A percentile compares a stretch with the other conserved stretches of the same genome.
phyloP scores from a whole-genome alignment of 2,888 invertebrate species.

The Eupithecia abbreviata region DNA sequence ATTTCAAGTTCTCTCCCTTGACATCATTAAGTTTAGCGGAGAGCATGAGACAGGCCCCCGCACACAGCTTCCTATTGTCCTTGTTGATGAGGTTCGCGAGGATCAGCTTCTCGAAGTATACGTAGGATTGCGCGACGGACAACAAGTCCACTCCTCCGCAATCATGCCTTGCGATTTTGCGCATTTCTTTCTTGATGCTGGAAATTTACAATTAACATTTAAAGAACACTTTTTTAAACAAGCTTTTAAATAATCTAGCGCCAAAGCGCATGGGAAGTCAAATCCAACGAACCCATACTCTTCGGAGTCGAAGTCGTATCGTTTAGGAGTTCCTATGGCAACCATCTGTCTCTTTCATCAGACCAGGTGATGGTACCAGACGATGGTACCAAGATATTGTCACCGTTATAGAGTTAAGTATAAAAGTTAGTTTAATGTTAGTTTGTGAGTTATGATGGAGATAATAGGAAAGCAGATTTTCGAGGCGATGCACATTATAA shows the following conservation, averaged over 20 bases:
- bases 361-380: too few species aligned
- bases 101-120: conserved; percentile 99
- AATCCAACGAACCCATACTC: too few species aligned
- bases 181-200: conserved; percentile 98
- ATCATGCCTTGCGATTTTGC: conserved; percentile 94
- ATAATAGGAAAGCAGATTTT: not conserved
- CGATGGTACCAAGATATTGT: too few species aligned
- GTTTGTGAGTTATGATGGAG: too few species aligned
- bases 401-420: too few species aligned
- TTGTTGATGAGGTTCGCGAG: conserved; percentile 96
- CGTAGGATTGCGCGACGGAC: conserved; percentile 97
- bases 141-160: conserved; percentile 91
- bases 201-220: conserved; percentile 41
- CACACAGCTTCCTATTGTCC: conserved; percentile 96
- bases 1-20: conserved; percentile 93
- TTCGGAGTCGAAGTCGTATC: too few species aligned
- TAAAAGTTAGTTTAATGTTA: too few species aligned
- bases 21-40: conserved; percentile 99
- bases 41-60: conserved; percentile 96
- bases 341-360: too few species aligned
- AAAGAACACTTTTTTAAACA: too few species aligned
- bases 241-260: too few species aligned
- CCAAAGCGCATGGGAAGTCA: too few species aligned
- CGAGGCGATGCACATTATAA: not conserved
- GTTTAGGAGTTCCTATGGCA: too few species aligned